These are phyloP conservation scores for Xyrichtys novacula DNA, from an alignment of 2,797 vertebrate species.

Conservation along the genomic window DNA sequence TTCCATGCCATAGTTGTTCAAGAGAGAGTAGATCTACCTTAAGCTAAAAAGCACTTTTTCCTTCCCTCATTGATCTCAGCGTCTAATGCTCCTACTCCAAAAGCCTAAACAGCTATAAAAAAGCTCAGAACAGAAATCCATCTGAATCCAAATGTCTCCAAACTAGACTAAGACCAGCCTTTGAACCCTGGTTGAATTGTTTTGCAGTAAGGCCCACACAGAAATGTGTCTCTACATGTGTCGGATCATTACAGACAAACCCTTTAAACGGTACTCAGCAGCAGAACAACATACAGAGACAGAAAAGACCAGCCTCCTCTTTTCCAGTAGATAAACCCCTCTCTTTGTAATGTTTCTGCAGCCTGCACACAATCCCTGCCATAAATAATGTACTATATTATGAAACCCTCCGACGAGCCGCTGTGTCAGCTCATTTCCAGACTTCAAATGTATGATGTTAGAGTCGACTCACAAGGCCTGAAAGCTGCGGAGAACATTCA, in stretches of 20 bases:
- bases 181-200: slow-evolving; percentile 23
- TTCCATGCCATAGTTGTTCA: background rate
- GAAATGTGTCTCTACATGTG: background rate
- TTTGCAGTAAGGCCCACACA: slow-evolving; percentile 13
- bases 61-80: slow-evolving; percentile 17
- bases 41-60: background rate
- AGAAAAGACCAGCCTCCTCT: slow-evolving; percentile 41
- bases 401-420: slow-evolving; percentile 33
- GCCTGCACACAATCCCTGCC: slow-evolving; percentile 38
- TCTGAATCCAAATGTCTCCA: slow-evolving; percentile 16
- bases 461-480: background rate
- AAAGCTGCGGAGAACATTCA: slow-evolving; percentile 26
- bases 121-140: slow-evolving; percentile 1
- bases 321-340: slow-evolving; percentile 48
- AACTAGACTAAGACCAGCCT: slow-evolving; percentile 18
- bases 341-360: slow-evolving; percentile 27
- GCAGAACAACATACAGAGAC: background rate
- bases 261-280: slow-evolving; percentile 16
- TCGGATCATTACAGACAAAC: slow-evolving; percentile 2
- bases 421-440: slow-evolving; percentile 31
- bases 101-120: slow-evolving; percentile 25
- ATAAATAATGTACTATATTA: slow-evolving; percentile 58
- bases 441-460: slow-evolving; percentile 30
- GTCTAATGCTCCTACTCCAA: slow-evolving; percentile 15
- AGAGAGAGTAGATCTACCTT: background rate